These are phyloP conservation scores for Neosilurus mollespiculum DNA, from an alignment of 2,797 vertebrate genomes.

Conservation along the genomic window DNA sequence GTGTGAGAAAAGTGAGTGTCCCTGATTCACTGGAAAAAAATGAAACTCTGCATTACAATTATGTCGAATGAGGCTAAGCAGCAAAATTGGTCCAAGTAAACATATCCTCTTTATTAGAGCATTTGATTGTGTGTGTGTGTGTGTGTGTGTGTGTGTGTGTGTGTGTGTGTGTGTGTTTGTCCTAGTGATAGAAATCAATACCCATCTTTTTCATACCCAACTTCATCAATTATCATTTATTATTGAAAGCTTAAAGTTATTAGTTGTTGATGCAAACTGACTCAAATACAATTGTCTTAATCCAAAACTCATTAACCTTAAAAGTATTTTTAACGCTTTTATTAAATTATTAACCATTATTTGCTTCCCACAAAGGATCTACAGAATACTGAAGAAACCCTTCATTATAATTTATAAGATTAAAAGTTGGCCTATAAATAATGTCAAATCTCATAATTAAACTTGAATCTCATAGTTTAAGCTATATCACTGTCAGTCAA, in stretches of 20 bases:
- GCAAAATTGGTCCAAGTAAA: neutral
- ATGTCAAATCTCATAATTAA: neutral
- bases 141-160: neutral
- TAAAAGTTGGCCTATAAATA: neutral
- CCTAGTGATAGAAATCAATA: neutral
- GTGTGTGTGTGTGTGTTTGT: constrained; percentile 3
- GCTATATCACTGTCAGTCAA: neutral
- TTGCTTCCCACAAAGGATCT: neutral
- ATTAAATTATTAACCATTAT: neutral
- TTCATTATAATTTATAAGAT: too few relatives aligned
- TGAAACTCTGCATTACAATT: neutral
- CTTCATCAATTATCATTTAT: neutral
- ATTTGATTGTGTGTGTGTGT: neutral
- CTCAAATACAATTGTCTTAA: neutral
- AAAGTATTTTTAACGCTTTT: neutral
- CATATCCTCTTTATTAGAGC: neutral
- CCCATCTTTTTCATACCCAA: neutral
- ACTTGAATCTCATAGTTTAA: neutral
- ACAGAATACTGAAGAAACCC: neutral
- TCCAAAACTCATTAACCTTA: neutral
- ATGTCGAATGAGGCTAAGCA: neutral
- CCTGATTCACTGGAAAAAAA: constrained; percentile 38
- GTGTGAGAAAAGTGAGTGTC: constrained; percentile 80
- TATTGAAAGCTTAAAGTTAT: neutral
- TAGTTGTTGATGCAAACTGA: neutral